Evolutionary conservation across 2,797 vertebrate genomes (phyloP).

Genomic region (Meriones psammophilus): DNA sequence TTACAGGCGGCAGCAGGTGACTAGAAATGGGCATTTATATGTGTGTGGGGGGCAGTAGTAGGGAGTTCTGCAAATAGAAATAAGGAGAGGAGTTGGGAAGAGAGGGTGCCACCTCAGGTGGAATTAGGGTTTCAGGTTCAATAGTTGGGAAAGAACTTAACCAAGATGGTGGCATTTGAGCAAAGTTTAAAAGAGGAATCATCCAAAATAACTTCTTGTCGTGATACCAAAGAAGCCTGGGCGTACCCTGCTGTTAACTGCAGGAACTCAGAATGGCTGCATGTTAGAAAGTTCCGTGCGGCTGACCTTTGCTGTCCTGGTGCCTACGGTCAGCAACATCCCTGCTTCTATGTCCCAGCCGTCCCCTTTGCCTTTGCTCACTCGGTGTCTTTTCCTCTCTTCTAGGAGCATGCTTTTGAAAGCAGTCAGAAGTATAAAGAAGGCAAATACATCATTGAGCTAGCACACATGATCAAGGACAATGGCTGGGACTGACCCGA

Average conservation of each 20-base stretch:
- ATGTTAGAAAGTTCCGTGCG: neutral
- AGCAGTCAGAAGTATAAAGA: slow-evolving; percentile 99
- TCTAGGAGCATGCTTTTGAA: slow-evolving; percentile 98
- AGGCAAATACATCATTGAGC: slow-evolving; percentile 99
- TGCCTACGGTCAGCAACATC: neutral
- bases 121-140: neutral
- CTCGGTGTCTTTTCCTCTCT: slow-evolving; percentile 36
- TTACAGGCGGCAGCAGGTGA: neutral
- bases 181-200: neutral
- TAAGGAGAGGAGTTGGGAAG: neutral
- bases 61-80: neutral
- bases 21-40: neutral
- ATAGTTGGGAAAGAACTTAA: neutral
- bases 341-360: neutral
- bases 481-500: slow-evolving; percentile 98
- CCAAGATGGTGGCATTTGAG: neutral
- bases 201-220: neutral
- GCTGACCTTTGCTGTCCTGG: too few species aligned
- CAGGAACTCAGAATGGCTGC: neutral
- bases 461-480: slow-evolving; percentile 99
- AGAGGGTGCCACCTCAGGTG: neutral
- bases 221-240: neutral
- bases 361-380: neutral
- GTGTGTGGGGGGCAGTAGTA: neutral
- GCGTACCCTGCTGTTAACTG: neutral